A percentile compares a stretch with the other conserved stretches of the same genome.
phyloP scores from a whole-genome alignment of 2,797 vertebrate species.

The Thripadectes ignobilis region DNA sequence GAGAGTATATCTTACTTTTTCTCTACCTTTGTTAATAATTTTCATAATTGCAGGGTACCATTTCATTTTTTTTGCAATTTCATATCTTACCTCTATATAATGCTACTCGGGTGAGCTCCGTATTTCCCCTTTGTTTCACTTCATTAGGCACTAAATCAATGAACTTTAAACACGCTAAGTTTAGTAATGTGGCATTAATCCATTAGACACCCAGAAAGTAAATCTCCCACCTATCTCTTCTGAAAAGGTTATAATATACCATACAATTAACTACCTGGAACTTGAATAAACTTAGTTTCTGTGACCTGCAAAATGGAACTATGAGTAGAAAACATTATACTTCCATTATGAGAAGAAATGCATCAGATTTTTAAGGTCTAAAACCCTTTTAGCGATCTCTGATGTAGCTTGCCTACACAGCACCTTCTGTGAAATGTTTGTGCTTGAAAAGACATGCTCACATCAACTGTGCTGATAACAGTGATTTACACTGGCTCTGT shows the following conservation, averaged over 20 bases:
- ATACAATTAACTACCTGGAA: constrained; percentile 35
- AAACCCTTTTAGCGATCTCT: background rate
- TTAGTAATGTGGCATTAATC: constrained; percentile 26
- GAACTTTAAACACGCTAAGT: background rate
- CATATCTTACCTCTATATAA: background rate
- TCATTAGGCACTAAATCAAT: constrained; percentile 35
- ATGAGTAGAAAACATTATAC: constrained; percentile 16
- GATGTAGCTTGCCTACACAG: background rate
- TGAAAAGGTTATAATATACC: background rate
- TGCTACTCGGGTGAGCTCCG: background rate
- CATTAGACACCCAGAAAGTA: constrained; percentile 11
- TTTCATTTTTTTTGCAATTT: background rate
- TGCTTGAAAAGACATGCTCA: background rate
- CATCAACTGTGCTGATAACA: background rate
- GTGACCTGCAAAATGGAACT: background rate
- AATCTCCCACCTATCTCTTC: background rate
- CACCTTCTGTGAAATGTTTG: background rate
- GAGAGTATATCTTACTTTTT: background rate
- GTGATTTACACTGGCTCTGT: background rate
- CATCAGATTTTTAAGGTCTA: background rate
- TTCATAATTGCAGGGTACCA: background rate
- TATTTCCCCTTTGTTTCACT: background rate
- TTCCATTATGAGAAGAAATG: background rate
- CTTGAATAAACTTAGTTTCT: constrained; percentile 7
- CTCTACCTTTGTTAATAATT: background rate